A percentile compares a stretch with the other conserved stretches of the same genome.
Evolutionary conservation across 2,113 vertebrate species (phyloP).

Genomic region (Saguinus imperator): DNA sequence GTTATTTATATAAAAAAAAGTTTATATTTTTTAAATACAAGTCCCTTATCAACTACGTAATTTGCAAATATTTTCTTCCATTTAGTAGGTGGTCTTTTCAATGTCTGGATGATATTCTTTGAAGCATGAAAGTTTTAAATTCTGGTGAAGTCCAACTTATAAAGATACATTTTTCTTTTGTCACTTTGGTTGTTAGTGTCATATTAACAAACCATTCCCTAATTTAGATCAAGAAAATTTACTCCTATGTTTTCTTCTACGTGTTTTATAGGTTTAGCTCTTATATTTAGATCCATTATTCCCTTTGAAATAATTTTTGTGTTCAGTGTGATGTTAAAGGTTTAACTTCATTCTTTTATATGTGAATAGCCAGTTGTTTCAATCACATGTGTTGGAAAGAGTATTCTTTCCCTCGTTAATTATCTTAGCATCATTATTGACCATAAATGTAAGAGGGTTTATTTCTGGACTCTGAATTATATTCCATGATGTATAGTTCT

Average conservation of each 20-base stretch:
- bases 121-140: not conserved
- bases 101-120: not conserved
- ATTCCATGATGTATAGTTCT: not conserved
- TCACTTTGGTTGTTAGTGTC: not conserved
- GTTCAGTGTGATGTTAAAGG: not conserved
- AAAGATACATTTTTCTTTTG: not conserved
- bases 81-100: not conserved
- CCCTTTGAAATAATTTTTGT: not conserved
- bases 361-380: not conserved
- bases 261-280: not conserved
- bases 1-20: not conserved
- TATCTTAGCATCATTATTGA: not conserved
- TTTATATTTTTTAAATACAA: not conserved
- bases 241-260: not conserved
- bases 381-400: not conserved
- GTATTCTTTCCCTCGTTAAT: not conserved
- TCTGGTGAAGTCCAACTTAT: not conserved
- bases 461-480: not conserved
- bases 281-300: not conserved
- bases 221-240: not conserved
- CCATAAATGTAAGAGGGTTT: not conserved
- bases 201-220: not conserved
- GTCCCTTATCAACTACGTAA: not conserved
- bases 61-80: not conserved
- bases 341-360: not conserved